Evolutionary conservation across 2,888 invertebrate genomes (phyloP), one percentile per base, ranked within the genome.

Genomic region (Eurytoma californica): DNA sequence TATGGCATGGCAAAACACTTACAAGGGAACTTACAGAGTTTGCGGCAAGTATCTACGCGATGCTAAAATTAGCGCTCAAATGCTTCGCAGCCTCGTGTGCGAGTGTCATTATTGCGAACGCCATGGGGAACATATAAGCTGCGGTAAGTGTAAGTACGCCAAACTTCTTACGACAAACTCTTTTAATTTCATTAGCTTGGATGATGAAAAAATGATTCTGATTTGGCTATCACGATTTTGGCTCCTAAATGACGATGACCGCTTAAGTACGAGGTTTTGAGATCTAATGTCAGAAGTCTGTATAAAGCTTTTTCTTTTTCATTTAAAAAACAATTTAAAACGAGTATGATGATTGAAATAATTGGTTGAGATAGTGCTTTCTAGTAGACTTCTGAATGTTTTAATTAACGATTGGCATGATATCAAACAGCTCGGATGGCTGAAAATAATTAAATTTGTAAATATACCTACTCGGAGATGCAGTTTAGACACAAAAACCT

Each of bases 401-500:
- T 39, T 9, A 55, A 47, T 58, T 57, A 47, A 13, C 60, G 51
- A 65, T 77, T 70, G 20, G 63, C 78, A 78, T 78, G 66, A 72
- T 53, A 18, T 70, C 49, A 72, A 78, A 72, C 57, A 78, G 66
- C 66, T 65, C 57, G 55, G 18, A 39, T 39, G 68, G 39, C 65
- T 74, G 72, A 68, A 63, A 47, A 49, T 63, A 72, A 28, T 65
- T 63, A 63, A 77, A 69, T 72, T 65, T 18, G 51, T 70, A 65
- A 39, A 55, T 65, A 67, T 81, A 81, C 81, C 78, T 81, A 81
- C 86, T 88, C 87, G 81, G 85, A 84, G 83, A 84, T 83, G 85
- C 86, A 87, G 83, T 85, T 82, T 83, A 87, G 83, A 82, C 85
- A 87, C 82, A 87, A 85, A 82, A 87, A 87, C 86, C 86, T 87